phyloP scores from a whole-genome alignment of 2,888 invertebrate species.

The Amitus sp. region DNA sequence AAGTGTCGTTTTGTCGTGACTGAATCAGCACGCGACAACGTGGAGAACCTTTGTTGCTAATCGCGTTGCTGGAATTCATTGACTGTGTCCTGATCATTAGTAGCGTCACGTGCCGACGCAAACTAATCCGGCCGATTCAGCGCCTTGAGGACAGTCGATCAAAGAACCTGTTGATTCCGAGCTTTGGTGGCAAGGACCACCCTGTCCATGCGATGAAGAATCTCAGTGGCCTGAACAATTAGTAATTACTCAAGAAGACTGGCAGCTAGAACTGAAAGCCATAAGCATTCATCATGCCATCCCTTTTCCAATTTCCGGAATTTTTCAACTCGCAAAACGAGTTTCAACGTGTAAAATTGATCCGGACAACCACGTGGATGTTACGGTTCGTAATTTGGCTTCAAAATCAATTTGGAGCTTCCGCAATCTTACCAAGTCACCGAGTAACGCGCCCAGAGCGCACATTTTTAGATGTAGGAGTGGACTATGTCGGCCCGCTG shows the following conservation, averaged over 20 bases:
- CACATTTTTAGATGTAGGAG: too few species aligned
- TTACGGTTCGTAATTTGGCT: too few species aligned
- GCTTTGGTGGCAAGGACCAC: neutral
- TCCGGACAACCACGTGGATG: too few species aligned
- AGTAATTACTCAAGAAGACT: neutral
- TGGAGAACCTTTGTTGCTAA: conserved; percentile 18
- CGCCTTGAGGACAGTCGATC: conserved; percentile 12
- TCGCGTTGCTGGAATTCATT: conserved; percentile 14
- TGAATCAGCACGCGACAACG: conserved; percentile 7
- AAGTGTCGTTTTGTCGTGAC: conserved; percentile 13
- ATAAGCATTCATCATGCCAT: too few species aligned
- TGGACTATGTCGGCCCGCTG: conserved; percentile 38
- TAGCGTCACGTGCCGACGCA: conserved; percentile 10
- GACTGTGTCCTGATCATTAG: neutral
- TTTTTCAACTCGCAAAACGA: too few species aligned
- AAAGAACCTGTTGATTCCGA: too few species aligned
- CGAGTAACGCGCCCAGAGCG: too few species aligned
- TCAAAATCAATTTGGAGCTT: too few species aligned
- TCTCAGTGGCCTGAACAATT: neutral
- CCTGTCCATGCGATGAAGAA: neutral
- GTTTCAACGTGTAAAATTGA: too few species aligned
- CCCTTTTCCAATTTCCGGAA: too few species aligned
- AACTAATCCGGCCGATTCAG: conserved; percentile 13
- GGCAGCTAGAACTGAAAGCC: neutral
- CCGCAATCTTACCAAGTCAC: too few species aligned